These are phyloP conservation scores for Pyrgus malvae DNA, from an alignment of 2,888 invertebrate species.

Conservation along the genomic window DNA sequence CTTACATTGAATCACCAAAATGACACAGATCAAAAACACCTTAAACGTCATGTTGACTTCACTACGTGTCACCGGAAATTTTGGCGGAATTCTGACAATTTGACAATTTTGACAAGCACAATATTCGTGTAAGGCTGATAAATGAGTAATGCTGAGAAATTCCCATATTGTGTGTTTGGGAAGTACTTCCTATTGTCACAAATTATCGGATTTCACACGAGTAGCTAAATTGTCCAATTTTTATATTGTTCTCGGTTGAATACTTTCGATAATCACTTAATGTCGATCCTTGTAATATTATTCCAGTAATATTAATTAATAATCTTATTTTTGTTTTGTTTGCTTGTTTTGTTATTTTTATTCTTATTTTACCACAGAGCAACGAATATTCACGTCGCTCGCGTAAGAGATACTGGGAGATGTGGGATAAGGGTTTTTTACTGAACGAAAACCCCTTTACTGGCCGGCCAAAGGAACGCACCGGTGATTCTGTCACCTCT, in stretches of 20 bases:
- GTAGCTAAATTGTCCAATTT: constrained; percentile 2
- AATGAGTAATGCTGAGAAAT: not conserved
- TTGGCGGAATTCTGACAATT: not conserved
- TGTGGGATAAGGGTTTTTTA: too few species aligned
- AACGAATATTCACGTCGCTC: too few species aligned
- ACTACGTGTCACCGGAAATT: not conserved
- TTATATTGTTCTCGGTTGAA: not conserved
- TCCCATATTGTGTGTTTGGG: not conserved
- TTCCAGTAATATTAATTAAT: too few species aligned
- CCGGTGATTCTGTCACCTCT: too few species aligned
- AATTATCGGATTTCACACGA: not conserved
- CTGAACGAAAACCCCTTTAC: too few species aligned
- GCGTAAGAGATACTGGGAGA: too few species aligned
- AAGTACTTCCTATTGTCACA: not conserved
- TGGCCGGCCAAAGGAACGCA: too few species aligned
- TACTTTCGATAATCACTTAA: not conserved
- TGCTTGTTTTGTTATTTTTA: too few species aligned
- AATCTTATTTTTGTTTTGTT: too few species aligned
- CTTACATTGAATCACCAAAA: constrained; percentile 41
- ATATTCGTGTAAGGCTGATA: not conserved
- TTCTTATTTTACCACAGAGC: too few species aligned
- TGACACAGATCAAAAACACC: constrained; percentile 31
- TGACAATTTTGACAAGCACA: not conserved
- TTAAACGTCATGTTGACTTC: constrained; percentile 16
- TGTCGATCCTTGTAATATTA: not conserved